These are phyloP conservation scores for Leptinotarsa defecta DNA, from an alignment of 1,140 invertebrate species.

Conservation along the genomic window DNA sequence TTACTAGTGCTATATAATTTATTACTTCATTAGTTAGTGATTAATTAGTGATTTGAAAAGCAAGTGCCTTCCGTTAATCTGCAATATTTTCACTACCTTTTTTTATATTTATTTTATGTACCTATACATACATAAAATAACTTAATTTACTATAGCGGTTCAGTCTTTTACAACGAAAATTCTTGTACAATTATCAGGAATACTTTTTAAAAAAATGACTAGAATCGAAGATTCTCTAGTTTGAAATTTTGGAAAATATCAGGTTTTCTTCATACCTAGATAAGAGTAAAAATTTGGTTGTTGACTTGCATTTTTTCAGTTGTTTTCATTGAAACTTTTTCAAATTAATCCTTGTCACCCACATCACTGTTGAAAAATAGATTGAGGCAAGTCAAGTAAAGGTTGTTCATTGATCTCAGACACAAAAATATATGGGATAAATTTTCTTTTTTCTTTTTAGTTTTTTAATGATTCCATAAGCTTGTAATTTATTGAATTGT, in stretches of 20 bases:
- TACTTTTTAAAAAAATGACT: background rate
- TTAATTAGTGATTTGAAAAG: slow-evolving; percentile 1
- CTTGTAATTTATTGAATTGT: too few relatives aligned
- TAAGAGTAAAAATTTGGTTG: too few relatives aligned
- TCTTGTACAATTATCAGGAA: background rate
- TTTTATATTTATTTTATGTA: slow-evolving; percentile 15
- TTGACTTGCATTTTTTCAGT: background rate
- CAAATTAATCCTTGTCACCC: background rate
- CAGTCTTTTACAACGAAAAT: slow-evolving; percentile 24
- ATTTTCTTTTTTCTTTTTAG: too few relatives aligned
- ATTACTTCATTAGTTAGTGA: background rate
- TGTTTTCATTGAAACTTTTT: background rate
- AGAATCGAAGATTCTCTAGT: background rate
- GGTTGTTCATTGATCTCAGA: too few relatives aligned
- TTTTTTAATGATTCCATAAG: too few relatives aligned
- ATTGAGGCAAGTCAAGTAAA: too few relatives aligned
- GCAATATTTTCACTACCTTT: background rate
- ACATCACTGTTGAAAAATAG: too few relatives aligned
- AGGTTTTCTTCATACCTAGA: background rate
- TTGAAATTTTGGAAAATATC: background rate
- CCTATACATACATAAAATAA: slow-evolving; percentile 22
- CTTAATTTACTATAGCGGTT: background rate
- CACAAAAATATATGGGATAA: too few relatives aligned
- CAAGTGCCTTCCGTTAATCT: background rate
- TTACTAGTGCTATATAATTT: background rate